phyloP scores from a whole-genome alignment of 2,888 invertebrate species.

The Rotaria sp. region DNA sequence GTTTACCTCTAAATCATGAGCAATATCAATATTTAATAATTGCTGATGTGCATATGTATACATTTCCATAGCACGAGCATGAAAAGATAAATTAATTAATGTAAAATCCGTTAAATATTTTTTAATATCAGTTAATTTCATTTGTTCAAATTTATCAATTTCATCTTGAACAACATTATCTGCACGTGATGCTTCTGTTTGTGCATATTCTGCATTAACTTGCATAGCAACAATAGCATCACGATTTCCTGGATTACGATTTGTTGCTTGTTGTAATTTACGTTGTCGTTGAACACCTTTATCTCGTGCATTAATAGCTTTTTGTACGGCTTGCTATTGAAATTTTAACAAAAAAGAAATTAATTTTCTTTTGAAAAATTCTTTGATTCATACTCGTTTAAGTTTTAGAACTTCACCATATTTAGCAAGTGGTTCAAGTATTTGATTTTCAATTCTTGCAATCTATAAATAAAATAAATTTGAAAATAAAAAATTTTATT shows the following conservation, averaged over 20 bases:
- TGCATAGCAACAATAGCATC: constrained; percentile 36
- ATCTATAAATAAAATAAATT: constrained; percentile 5
- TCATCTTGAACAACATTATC: constrained; percentile 38
- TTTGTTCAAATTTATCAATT: constrained; percentile 40
- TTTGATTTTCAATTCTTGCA: constrained; percentile 36
- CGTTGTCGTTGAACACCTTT: constrained; percentile 35
- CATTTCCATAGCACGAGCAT: constrained; percentile 40
- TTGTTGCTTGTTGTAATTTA: constrained; percentile 32
- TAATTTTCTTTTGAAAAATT: background rate
- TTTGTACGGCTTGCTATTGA: constrained; percentile 32
- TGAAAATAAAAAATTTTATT: background rate
- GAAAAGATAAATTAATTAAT: constrained; percentile 35
- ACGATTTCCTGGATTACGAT: constrained; percentile 35
- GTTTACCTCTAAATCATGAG: constrained; percentile 35
- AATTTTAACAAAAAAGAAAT: background rate
- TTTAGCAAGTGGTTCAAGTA: constrained; percentile 35
- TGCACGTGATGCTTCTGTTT: constrained; percentile 30
- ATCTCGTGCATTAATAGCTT: constrained; percentile 34
- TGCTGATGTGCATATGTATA: constrained; percentile 30
- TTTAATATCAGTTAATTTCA: constrained; percentile 40
- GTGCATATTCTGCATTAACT: constrained; percentile 38
- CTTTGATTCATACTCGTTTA: constrained; percentile 23
- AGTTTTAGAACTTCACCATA: constrained; percentile 39
- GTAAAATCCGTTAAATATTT: constrained; percentile 37
- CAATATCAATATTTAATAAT: constrained; percentile 35